phyloP scores from a whole-genome alignment of 2,797 vertebrate genomes.

The Mycteria americana region DNA sequence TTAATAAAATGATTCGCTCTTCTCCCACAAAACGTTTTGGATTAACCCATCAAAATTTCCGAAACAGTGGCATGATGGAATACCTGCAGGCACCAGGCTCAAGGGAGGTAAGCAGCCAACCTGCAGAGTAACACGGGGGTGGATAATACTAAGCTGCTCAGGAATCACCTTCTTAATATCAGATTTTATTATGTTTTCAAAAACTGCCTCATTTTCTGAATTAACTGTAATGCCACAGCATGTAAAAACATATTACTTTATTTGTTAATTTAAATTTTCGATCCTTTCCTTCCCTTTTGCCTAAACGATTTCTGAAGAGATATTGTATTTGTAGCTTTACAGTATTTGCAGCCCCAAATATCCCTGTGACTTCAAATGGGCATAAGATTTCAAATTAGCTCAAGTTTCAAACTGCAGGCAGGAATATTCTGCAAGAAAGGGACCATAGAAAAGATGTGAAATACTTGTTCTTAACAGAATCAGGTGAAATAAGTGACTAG shows the following conservation, averaged over 20 bases:
- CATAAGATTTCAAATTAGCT: neutral
- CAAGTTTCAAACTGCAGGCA: neutral
- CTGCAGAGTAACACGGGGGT: rapidly evolving
- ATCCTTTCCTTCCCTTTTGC: neutral
- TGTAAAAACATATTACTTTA: neutral
- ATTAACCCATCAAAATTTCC: neutral
- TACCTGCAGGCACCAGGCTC: neutral
- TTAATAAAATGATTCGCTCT: neutral
- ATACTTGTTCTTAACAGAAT: neutral
- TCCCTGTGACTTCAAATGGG: neutral
- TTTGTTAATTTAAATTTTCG: neutral
- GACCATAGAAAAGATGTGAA: neutral
- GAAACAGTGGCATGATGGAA: rapidly evolving
- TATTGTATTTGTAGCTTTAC: neutral
- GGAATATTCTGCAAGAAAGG: neutral
- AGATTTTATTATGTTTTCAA: neutral
- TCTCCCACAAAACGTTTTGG: neutral
- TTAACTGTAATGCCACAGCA: neutral
- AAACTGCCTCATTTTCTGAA: neutral
- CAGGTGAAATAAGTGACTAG: neutral
- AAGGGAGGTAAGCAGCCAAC: neutral
- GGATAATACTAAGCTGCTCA: neutral
- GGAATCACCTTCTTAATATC: neutral
- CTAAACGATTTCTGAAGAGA: neutral
- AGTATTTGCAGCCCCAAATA: neutral